Evolutionary conservation across 2,888 invertebrate species (phyloP), one percentile per base, ranked within the genome.

Genomic region (Parnassius orleans): DNA sequence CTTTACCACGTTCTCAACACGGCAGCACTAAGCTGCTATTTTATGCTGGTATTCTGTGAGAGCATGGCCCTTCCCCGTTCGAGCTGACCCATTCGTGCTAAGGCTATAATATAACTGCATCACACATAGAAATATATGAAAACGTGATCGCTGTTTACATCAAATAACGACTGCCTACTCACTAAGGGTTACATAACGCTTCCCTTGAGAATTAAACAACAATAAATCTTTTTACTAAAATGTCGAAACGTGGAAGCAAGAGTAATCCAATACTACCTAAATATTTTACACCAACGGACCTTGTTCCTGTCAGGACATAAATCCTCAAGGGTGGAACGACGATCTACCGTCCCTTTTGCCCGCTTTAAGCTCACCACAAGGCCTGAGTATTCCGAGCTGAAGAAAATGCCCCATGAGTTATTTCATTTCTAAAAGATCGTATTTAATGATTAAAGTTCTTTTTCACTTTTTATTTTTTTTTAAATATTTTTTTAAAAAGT

Each of bases 271-370:
- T 53, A 47, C 50, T 43, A 50, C 53, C 54, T 53, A 58, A 33
- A 63, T 63, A 63, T 58, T 58, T 63, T 44, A 63, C 63, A 55
- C 54, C 57, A 53, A 19, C 19, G 57, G 48, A 48, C 57, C 63
- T 58, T 63, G 50, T 50, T 51, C 43, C 58, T 58, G 53, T 54
- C 54, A n/a, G 54, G n/a, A 50, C 58, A 63, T 63, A 63, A 63
- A 63, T 63, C 63, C 54, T 50, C 15, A n/a, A 63, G 63, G 63
- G 63, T 55, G 46, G 48, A 54, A 58, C 51, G 51, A 54, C 54
- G 44, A 48, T 47, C 60, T 46, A 33, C 19, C 57, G 46, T 54
- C 58, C 53, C 58, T 54, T 50, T 44, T 33, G 58, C 50, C 19
- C 42, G 15, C 50, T 48, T 9, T 50, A 58, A 61, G 53, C 47